These are phyloP conservation scores for Diachrysia chrysitis DNA, from an alignment of 2,888 invertebrate genomes.

Conservation along the genomic window DNA sequence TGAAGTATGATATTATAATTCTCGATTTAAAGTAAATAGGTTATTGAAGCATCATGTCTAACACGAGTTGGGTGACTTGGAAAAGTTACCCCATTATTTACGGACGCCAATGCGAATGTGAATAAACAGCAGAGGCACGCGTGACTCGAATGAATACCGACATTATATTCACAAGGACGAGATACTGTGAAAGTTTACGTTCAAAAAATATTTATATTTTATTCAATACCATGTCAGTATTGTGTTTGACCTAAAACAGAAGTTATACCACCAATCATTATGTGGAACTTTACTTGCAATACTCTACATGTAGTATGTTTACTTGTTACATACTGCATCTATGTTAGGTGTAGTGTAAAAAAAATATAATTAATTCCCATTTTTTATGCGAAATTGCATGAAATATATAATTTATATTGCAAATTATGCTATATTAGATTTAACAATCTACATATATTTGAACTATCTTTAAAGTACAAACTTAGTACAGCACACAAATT, in stretches of 20 bases:
- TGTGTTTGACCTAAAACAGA: constrained; percentile 43
- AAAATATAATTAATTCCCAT: too few species aligned
- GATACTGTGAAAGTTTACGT: constrained; percentile 72
- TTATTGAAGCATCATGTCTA: constrained; percentile 48
- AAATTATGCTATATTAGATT: background rate
- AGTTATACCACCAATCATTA: background rate
- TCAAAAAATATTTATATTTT: constrained; percentile 76
- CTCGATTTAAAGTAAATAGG: constrained; percentile 41
- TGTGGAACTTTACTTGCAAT: background rate
- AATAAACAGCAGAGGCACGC: constrained; percentile 80
- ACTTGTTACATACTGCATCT: background rate
- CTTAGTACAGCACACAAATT: too few species aligned
- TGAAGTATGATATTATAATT: constrained; percentile 15
- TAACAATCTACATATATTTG: background rate
- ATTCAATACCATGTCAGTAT: constrained; percentile 65
- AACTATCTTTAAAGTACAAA: too few species aligned
- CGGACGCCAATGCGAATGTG: constrained; percentile 78
- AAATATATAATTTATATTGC: too few species aligned
- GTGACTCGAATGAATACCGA: constrained; percentile 82
- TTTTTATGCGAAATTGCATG: too few species aligned
- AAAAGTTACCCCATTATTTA: constrained; percentile 81
- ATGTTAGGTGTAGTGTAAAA: too few species aligned
- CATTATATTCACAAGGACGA: constrained; percentile 71
- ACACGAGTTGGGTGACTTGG: constrained; percentile 66
- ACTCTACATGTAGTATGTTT: background rate